phyloP scores from a whole-genome alignment of 2,113 vertebrate genomes.

The Cryptomyrus ogoouensis region DNA sequence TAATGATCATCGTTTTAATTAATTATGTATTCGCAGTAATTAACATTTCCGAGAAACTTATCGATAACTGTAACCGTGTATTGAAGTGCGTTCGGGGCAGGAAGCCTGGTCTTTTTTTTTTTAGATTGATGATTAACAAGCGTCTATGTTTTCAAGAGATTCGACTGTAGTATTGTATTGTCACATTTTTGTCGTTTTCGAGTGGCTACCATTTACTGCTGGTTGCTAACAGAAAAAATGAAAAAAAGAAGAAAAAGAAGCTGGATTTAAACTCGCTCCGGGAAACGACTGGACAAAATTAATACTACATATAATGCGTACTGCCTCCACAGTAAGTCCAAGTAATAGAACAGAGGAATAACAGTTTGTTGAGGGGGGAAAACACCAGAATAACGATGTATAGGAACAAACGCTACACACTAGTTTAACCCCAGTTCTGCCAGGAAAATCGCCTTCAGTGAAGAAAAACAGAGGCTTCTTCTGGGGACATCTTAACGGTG shows the following conservation, averaged over 20 bases:
- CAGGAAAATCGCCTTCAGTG: background rate
- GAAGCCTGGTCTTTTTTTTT: background rate
- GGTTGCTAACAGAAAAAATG: no score
- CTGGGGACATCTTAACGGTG: background rate
- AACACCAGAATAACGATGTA: background rate
- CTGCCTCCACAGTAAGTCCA: background rate
- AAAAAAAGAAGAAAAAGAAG: no score
- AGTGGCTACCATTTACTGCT: background rate
- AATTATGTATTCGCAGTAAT: slow-evolving; percentile 1
- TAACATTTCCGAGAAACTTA: background rate
- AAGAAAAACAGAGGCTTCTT: background rate
- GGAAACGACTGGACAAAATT: background rate
- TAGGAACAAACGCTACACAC: background rate
- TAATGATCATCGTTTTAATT: slow-evolving; percentile 1
- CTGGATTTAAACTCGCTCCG: background rate
- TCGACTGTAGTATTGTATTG: no score
- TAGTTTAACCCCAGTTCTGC: background rate
- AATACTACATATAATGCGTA: background rate
- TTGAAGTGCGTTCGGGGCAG: background rate
- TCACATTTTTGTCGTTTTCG: background rate
- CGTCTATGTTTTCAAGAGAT: background rate
- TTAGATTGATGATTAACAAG: background rate
- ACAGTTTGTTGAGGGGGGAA: background rate
- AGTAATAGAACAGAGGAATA: background rate
- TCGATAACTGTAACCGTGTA: background rate